Evolutionary conservation across 2,113 vertebrate genomes (phyloP), one percentile per base, ranked within the genome.

Genomic region (Suncus etruscus): DNA sequence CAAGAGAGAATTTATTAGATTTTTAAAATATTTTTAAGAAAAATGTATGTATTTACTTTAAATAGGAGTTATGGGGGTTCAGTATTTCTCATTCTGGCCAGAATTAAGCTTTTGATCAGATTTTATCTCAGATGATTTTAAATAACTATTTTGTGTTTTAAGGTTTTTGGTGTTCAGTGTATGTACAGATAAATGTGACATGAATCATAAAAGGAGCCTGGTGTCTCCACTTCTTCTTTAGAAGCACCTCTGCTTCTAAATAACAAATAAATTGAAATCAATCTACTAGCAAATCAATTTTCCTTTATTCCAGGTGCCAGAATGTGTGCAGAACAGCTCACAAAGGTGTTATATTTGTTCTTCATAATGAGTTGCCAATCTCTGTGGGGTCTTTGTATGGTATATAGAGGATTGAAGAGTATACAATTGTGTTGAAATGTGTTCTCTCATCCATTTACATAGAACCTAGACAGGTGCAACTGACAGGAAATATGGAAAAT

Each of bases 401-500:
- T 18, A 16, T n/a, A 1, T 7, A 48, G 24, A 61, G 24, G 48
- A 63, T 63, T 68, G 32, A 24, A 72, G 18, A 32, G 24, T 50
- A 12, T 75, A 0, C 68, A 51, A 82, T 58, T 82, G 29, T 83
- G 11, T 58, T 27, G 48, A 39, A 48, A 69, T 69, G 32, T 61
- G 29, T 83, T 93, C 82, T 22, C 47, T 61, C 31, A 54, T 83
- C 31, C 18, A 29, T 54, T 91, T 87, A 18, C 70, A 8, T 90
- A 95, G 90, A 54, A 24, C 24, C 50, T n/a, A 89, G 77, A 45
- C n/a, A 63, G 22, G 58, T 68, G 24, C 58, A 86, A 48, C 66
- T 83, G 63, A n/a, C 8, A 90, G 50, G 31, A 47, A 58, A 84
- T 61, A 90, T 8, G n/a, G 51, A 89, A 91, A 92, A 24, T 39